Evolutionary conservation across 64 coral and sea anemone genomes (phyloP), one percentile per base, ranked within the genome.

Genomic region (Exaiptasia diaphana): DNA sequence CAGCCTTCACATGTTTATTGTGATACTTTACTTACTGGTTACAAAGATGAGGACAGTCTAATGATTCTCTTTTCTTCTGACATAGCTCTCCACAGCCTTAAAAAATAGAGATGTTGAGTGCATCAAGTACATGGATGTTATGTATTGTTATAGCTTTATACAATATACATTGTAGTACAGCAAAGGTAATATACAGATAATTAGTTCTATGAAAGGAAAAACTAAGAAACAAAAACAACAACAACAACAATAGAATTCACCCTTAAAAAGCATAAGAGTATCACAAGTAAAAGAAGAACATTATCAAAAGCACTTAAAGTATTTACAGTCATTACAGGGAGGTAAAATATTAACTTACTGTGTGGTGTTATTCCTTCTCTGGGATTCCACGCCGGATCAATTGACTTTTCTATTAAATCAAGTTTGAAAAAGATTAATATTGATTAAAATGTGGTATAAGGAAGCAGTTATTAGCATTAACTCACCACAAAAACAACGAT

Each of bases 41-140:
- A 50, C 95, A 99, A 20, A 27, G 79, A 77, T 97, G 94, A 29
- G 85, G 79, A 28, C 95, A 99, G 28, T 58, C 49, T 39, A 50
- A 65, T 17, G 73, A 14, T 54, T 72, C 74, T 59, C 95, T 69
- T 48, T 64, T 83, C 82, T 93, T 99, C 15, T 83, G 64, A 71
- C 95, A 99, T 55, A 99, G 80, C 65, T 99, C 89, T 53, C 95
- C 95, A 93, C 95, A 99, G 75, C 93, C 93, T 97, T 44, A 13
- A 81, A 34, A 44, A 4, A 68, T 1, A 60, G 54, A 13, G 2
- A 76, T 5, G n/a, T n/a, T n/a, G n/a, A n/a, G n/a, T n/a, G n/a
- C n/a, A n/a, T n/a, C n/a, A n/a, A n/a, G n/a, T n/a, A n/a, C n/a
- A n/a, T n/a, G n/a, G n/a, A n/a, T n/a, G n/a, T n/a, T n/a, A n/a